Base-by-base conservation (phyloP, 2,113 vertebrate species). In the Chauna torquata region DNA sequence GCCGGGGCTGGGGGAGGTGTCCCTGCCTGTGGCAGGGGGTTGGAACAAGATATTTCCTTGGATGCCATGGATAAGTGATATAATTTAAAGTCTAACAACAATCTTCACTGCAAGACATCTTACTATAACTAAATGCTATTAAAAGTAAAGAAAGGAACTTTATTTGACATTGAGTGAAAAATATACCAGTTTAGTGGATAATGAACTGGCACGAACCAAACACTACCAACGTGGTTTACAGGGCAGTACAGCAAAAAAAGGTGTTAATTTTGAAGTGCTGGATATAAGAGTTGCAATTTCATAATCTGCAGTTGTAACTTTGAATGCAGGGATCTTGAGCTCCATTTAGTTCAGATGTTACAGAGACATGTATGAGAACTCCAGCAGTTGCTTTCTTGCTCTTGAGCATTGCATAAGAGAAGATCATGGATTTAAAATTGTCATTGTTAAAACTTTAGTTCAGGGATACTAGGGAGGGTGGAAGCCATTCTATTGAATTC, bases 401-500 rank as follows among this genome's bases (percentile, higher is more conserved):
- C 36, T 36, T 3, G 0, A 50, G 14, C 59, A 19, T 2, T 11
- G 8, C 27, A 6, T 23, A 22, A 22, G 20, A 57, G 5, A 27
- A 42, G 9, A 42, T 4, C 15, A 8, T 1, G 12, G 22, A 68
- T 72, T 85, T 24, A 11, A 25, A 47, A n/a, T 18, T 52, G 4
- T 30, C n/a, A 8, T 14, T 16, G 30, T 8, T 57, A 27, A 12
- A 18, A 14, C 23, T 54, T 38, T 2, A n/a, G 47, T 32, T 20
- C 40, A 25, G 17, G 4, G 7, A 27, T 23, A 49, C 0, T 6
- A 16, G 9, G 27, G 17, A 64, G 12, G 32, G 42, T 3, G 1
- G 44, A 57, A 52, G 61, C 3, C 11, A 36, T 6, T 12, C 9
- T 59, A 11, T 23, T 79, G 20, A 38, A 66, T 19, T 45, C 36